Evolutionary conservation across 2,888 invertebrate genomes (phyloP).

Genomic region (Folsomia manolachei): DNA sequence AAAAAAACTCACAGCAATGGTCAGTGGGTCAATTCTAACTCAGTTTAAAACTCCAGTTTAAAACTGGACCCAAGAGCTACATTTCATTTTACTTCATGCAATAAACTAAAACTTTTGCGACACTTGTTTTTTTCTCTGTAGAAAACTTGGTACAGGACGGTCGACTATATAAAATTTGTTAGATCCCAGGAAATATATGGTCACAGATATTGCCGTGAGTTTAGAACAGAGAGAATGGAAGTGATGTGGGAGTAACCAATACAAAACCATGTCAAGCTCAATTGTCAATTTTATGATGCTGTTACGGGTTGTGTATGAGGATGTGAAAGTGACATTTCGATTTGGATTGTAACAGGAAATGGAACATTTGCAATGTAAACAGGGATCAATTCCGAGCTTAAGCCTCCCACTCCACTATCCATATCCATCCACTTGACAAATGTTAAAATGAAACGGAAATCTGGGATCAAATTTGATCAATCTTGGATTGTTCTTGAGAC

Average conservation of each 20-base stretch:
- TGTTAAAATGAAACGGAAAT: not conserved
- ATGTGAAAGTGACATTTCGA: slow-evolving; percentile 2
- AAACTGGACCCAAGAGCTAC: not conserved
- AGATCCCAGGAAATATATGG: too few species aligned
- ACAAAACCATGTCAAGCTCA: not conserved
- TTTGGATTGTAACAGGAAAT: not conserved
- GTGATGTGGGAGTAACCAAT: too few species aligned
- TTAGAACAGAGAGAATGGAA: too few species aligned
- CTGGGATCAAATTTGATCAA: not conserved
- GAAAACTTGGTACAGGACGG: too few species aligned
- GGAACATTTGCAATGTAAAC: not conserved
- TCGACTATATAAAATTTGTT: too few species aligned
- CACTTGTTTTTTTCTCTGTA: too few species aligned
- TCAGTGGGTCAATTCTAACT: too few species aligned
- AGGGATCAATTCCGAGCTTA: not conserved
- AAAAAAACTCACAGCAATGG: not conserved
- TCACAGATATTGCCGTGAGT: too few species aligned
- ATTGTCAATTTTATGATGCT: not conserved
- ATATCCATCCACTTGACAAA: not conserved
- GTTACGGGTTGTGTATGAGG: not conserved
- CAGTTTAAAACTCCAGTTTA: too few species aligned
- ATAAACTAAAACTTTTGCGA: not conserved
- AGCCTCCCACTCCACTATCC: too few species aligned
- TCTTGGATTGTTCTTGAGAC: not conserved
- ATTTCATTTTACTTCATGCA: not conserved